phyloP scores from a whole-genome alignment of 2,888 invertebrate species.

The Philereme transversata region DNA sequence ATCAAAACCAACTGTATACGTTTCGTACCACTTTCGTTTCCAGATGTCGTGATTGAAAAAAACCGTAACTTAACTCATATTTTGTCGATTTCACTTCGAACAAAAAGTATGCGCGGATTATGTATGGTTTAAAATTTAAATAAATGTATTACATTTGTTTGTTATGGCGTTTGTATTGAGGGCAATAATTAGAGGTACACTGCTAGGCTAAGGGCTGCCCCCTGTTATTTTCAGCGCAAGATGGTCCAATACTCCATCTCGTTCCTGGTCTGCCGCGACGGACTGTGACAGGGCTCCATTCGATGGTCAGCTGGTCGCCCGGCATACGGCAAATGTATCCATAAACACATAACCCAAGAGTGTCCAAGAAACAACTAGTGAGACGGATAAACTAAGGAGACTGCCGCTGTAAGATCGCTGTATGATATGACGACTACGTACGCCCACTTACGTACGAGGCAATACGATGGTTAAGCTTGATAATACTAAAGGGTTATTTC shows the following conservation, averaged over 20 bases:
- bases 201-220: no score
- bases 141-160: no score
- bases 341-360: no score
- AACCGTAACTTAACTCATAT: slow-evolving; percentile 33
- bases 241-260: no score
- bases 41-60: slow-evolving; percentile 33
- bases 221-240: no score
- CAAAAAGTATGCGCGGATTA: slow-evolving; percentile 22
- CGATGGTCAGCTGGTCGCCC: no score
- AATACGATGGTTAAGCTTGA: slow-evolving; percentile 18
- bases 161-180: no score
- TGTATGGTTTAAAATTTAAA: slow-evolving; percentile 4
- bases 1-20: slow-evolving; percentile 23
- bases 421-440: slow-evolving; percentile 15
- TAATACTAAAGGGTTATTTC: slow-evolving; percentile 19
- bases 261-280: no score
- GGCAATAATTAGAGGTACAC: no score
- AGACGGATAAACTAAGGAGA: not conserved
- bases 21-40: slow-evolving; percentile 35
- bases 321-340: no score
- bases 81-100: slow-evolving; percentile 33
- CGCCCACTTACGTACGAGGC: slow-evolving; percentile 21
- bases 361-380: no score
- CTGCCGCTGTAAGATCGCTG: slow-evolving; percentile 10
- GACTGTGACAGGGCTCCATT: no score